Evolutionary conservation across 2,888 invertebrate genomes (phyloP), one percentile per base, ranked within the genome.

Genomic region (Formica aserva): DNA sequence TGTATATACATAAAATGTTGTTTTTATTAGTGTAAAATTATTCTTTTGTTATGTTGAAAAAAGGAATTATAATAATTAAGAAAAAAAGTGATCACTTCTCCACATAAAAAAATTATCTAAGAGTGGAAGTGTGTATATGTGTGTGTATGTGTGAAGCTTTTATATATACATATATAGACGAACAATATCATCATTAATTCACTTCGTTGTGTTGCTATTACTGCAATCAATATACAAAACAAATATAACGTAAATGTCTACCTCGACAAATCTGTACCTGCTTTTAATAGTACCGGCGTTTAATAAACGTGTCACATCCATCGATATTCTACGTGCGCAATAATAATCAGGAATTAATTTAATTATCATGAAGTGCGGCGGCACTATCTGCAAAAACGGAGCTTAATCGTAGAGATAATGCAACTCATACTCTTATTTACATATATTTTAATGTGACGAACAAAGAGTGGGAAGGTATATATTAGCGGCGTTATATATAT

Each of bases 321-420:
- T 63, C 22, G 45, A 63, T 32, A 75, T 75, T 63, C 15, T 41
- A 29, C 18, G n/a, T 45, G 13, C 29, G 63, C 41, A 41, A 62
- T 72, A 72, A 41, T 60, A 72, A 75, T 74, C 32, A 63, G 1
- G 15, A 45, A 45, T 75, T 75, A 63, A 45, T 29, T 75, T 75
- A 45, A 45, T 63, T 32, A n/a, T 32, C 9, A 62, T 18, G 26
- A 15, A 29, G 18, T 13, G 29, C 11, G 18, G 13, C 26, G 38
- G 8, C 26, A 26, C 5, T 63, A 9, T 29, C 11, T n/a, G 15
- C 62, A 32, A 32, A 29, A 45, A 32, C 1, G 0, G 9, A 26
- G 15, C 15, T 57, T 62, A 29, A 32, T 45, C 13, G 2, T 62
- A 45, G 22, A 75, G 22, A 75, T 75, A 32, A 75, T 75, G 45